A percentile compares a stretch with the other conserved stretches of the same genome.
These are phyloP conservation scores for Polydesmus complanatus DNA, from an alignment of 2,888 invertebrate genomes.

Conservation along the genomic window DNA sequence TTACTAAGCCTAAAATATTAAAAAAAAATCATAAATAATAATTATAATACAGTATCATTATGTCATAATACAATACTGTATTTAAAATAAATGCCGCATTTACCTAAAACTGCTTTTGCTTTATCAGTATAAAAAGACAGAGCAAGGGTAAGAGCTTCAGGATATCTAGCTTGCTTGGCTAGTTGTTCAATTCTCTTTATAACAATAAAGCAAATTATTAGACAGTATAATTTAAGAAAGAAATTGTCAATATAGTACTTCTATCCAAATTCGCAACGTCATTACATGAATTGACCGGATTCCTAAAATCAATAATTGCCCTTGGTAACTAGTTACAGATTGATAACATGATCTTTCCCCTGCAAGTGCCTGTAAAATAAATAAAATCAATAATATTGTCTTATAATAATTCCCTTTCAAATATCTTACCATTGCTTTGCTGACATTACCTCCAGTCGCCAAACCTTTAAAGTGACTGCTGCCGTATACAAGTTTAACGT, in stretches of 20 bases:
- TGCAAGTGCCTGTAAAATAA: slow-evolving; percentile 43
- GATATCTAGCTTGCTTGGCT: slow-evolving; percentile 38
- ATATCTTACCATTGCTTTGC: slow-evolving; percentile 55
- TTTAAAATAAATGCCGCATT: too few species aligned
- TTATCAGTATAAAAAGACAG: slow-evolving; percentile 47
- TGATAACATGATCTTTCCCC: slow-evolving; percentile 63
- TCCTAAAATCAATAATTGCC: slow-evolving; percentile 55
- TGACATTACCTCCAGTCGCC: slow-evolving; percentile 89
- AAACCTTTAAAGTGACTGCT: slow-evolving; percentile 79
- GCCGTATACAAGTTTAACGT: slow-evolving; percentile 67
- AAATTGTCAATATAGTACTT: slow-evolving; percentile 24
- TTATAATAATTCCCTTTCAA: too few species aligned
- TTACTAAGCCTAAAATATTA: slow-evolving; percentile 1
- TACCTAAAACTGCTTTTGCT: slow-evolving; percentile 45
- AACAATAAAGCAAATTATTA: neutral
- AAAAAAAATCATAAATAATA: neutral
- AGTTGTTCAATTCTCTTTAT: slow-evolving; percentile 36
- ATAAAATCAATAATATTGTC: too few species aligned
- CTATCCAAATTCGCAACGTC: slow-evolving; percentile 38
- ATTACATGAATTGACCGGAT: slow-evolving; percentile 45
- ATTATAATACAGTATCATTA: neutral
- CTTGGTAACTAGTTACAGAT: slow-evolving; percentile 50
- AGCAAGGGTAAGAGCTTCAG: slow-evolving; percentile 45
- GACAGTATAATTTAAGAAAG: slow-evolving; percentile 1
- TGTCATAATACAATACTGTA: too few species aligned